A percentile compares a stretch with the other conserved stretches of the same genome.
phyloP scores from a whole-genome alignment of 2,888 invertebrate genomes.

The Didymodactylos carnosus region DNA sequence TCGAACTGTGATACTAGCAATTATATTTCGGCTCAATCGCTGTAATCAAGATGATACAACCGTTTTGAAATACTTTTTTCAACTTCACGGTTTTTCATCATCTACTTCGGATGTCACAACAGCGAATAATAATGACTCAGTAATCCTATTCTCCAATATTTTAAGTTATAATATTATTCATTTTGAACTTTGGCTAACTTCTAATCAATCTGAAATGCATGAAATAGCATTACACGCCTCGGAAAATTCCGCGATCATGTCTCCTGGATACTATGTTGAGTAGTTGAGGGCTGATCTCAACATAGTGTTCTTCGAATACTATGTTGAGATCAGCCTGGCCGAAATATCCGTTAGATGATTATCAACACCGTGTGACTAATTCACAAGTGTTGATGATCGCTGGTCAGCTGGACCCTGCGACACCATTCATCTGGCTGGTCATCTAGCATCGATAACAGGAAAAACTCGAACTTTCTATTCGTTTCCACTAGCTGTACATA shows the following conservation, averaged over 20 bases:
- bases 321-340: background rate
- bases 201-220: background rate
- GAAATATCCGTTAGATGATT: background rate
- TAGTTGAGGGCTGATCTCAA: too few relatives aligned
- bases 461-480: too few relatives aligned
- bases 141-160: background rate
- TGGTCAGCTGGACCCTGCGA: too few relatives aligned
- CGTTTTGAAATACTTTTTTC: background rate
- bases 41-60: background rate
- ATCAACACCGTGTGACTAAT: background rate
- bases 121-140: background rate
- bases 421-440: too few relatives aligned
- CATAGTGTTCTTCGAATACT: too few relatives aligned
- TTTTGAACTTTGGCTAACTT: background rate
- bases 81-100: background rate
- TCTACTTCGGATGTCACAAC: background rate
- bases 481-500: too few relatives aligned
- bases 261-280: background rate
- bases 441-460: too few relatives aligned
- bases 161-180: background rate
- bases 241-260: background rate
- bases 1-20: background rate
- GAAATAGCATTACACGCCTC: background rate
- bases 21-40: background rate
- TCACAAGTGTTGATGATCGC: too few relatives aligned